Percentiles rank a stretch among this genome's conserved stretches.
phyloP scores from a whole-genome alignment of 2,113 vertebrate species.

The Seriola rivoliana region DNA sequence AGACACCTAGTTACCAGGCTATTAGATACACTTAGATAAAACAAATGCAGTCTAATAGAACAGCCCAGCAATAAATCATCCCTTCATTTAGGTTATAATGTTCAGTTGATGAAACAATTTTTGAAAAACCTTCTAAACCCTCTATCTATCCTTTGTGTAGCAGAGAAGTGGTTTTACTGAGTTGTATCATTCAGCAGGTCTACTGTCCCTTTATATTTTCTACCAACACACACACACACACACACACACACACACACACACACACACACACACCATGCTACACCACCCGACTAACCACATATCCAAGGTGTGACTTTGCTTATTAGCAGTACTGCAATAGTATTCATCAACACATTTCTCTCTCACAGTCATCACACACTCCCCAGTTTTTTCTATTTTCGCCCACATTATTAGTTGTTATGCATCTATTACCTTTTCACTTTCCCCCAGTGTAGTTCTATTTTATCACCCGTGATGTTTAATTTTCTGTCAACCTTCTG shows the following conservation, averaged over 20 bases:
- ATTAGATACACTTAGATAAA: too few relatives aligned
- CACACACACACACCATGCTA: background rate
- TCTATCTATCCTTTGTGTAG: background rate
- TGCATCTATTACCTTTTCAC: background rate
- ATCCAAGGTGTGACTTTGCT: constrained; percentile 36
- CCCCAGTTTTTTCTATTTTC: background rate
- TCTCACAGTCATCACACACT: background rate
- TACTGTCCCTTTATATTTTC: background rate
- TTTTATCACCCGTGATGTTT: background rate
- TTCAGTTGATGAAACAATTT: background rate
- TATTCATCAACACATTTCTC: constrained; percentile 43
- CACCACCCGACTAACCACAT: background rate
- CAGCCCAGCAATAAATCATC: too few relatives aligned
- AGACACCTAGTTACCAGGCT: too few relatives aligned
- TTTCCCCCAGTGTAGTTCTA: background rate
- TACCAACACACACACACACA: background rate
- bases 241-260: background rate
- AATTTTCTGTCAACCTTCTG: background rate
- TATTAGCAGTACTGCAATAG: constrained; percentile 25
- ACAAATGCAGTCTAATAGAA: too few relatives aligned
- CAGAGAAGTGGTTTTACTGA: constrained; percentile 16
- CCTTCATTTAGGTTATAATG: background rate
- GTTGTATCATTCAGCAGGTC: constrained; percentile 3
- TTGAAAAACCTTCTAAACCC: background rate
- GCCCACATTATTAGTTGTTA: background rate